Evolutionary conservation across 2,113 vertebrate species (phyloP).

Genomic region (Aegypius monachus): DNA sequence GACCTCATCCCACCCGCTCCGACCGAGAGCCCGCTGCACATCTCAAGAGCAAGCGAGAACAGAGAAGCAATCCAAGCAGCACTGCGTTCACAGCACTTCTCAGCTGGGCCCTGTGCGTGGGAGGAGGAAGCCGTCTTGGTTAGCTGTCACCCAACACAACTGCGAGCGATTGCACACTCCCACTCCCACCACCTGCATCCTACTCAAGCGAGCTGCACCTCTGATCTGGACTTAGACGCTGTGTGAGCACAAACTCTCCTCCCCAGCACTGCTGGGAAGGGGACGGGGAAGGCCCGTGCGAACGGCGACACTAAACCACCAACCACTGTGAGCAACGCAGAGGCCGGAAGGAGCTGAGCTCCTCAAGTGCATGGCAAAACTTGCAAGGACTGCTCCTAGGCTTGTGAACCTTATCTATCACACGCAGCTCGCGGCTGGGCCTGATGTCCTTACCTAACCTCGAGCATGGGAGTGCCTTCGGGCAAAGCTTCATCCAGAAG

Average conservation of each 20-base stretch:
- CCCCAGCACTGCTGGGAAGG: neutral
- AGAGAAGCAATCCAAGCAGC: neutral
- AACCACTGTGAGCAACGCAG: neutral
- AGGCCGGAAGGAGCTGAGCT: neutral
- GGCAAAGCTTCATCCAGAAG: neutral
- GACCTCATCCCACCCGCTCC: neutral
- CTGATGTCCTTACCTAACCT: neutral
- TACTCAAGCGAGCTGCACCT: neutral
- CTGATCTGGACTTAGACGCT: neutral
- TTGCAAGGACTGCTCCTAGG: neutral
- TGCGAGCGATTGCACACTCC: constrained; percentile 1
- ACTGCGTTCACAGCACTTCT: neutral
- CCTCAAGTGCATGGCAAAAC: neutral
- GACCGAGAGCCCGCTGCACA: neutral
- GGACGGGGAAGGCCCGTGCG: neutral
- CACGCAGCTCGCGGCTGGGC: neutral
- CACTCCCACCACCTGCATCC: constrained; percentile 45
- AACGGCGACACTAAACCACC: neutral
- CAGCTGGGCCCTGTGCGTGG: constrained; percentile 27
- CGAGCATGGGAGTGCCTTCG: neutral
- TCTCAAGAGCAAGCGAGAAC: neutral
- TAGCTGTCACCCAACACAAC: neutral
- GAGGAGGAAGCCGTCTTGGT: constrained; percentile 55
- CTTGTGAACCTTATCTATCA: neutral
- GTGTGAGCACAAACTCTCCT: neutral